phyloP scores from a whole-genome alignment of 2,113 vertebrate genomes.

The human (Homo sapiens) region DNA sequence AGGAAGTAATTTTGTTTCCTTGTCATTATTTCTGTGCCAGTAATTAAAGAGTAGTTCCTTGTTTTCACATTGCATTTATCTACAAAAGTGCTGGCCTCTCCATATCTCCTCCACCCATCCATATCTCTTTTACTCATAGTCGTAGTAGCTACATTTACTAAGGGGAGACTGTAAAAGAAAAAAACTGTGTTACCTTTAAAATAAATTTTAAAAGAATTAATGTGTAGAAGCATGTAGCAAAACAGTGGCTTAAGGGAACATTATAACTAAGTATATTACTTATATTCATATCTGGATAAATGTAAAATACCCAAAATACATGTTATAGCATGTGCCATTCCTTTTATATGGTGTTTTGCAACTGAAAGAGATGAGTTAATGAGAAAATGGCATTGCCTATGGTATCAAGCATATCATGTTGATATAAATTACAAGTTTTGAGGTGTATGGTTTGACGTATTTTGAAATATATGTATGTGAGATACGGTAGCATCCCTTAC shows the following conservation, averaged over 20 bases:
- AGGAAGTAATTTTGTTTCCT: conserved; percentile 42
- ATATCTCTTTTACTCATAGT: neutral
- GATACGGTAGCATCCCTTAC: neutral
- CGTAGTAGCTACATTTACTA: neutral
- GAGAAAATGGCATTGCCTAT: conserved; percentile 10
- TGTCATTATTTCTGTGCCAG: neutral
- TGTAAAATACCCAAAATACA: neutral
- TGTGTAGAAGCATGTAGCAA: neutral
- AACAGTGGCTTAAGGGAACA: conserved; percentile 18
- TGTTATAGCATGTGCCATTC: neutral
- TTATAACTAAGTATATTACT: conserved; percentile 27
- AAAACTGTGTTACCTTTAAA: neutral
- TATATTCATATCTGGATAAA: neutral
- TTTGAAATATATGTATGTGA: neutral
- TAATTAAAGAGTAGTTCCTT: conserved; percentile 43
- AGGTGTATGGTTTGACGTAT: neutral
- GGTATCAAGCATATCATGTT: neutral
- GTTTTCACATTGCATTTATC: conserved; percentile 25
- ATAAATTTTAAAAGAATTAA: neutral
- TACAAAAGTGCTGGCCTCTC: neutral
- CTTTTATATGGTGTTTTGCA: neutral
- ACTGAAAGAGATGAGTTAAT: conserved; percentile 14
- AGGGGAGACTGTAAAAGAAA: neutral
- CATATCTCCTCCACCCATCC: neutral
- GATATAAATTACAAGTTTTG: conserved; percentile 10